phyloP scores from a whole-genome alignment of 1,140 invertebrate species.

The Drosophila funebris region DNA sequence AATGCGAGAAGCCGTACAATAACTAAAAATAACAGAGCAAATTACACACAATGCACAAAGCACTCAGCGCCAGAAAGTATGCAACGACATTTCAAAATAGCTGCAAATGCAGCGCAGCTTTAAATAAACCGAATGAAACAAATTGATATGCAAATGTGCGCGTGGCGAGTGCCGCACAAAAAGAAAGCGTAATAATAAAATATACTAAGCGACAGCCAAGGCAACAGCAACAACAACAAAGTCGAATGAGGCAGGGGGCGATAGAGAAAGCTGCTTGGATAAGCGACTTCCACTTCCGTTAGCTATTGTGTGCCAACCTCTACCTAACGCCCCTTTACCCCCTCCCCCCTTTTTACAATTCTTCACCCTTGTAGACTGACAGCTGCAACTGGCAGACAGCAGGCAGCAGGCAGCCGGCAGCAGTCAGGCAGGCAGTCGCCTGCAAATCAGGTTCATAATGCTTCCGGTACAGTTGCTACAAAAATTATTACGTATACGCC shows the following conservation, averaged over 20 bases:
- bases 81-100: conserved; percentile 39
- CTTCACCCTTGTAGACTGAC: conserved; percentile 24
- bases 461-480: conserved; percentile 29
- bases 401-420: conserved; percentile 30
- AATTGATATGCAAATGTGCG: conserved; percentile 79
- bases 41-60: conserved; percentile 38
- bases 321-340: neutral
- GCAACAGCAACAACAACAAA: conserved; percentile 21
- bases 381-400: conserved; percentile 65
- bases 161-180: neutral
- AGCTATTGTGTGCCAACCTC: conserved; percentile 29
- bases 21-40: conserved; percentile 22
- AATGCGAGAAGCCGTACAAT: conserved; percentile 9
- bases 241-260: neutral
- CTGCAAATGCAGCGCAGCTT: conserved; percentile 43
- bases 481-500: conserved; percentile 63
- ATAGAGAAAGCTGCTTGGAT: conserved; percentile 51
- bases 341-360: neutral
- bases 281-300: conserved; percentile 72
- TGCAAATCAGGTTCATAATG: conserved; percentile 62
- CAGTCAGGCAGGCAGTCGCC: conserved; percentile 45
- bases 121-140: conserved; percentile 68
- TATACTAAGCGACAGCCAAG: conserved; percentile 41
- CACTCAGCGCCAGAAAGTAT: conserved; percentile 63
- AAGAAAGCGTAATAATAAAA: conserved; percentile 64